Evolutionary conservation across 2,113 vertebrate genomes (phyloP), one percentile per base, ranked within the genome.

Genomic region (Microcebus griseorufus): DNA sequence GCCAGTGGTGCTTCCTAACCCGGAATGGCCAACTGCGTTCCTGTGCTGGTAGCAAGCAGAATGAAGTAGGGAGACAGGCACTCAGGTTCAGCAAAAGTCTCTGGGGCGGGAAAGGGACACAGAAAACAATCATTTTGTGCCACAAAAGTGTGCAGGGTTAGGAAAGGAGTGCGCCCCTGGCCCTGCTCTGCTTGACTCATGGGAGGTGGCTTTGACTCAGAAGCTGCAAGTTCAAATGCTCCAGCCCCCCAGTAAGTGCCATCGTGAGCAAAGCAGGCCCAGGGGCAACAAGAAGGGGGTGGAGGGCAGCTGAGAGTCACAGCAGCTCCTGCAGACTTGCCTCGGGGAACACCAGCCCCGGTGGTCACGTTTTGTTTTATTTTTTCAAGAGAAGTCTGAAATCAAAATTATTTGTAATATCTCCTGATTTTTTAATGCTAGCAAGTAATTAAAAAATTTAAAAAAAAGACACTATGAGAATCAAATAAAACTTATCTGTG

Each of bases 391-490:
- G 9, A 80, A 82, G 6, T 88, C 55, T 6, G 0, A 79, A 79
- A 72, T 78, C 53, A 67, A 78, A 76, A 62, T 64, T 45, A 42
- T 37, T 42, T 6, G 6, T 55, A 23, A 93, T 62, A 45, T 18
- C 39, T 88, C 70, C 27, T 75, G n/a, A 51, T 45, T 64, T 93
- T 88, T 37, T 65, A 93, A n/a, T 8, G 14, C 23, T 73, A 45
- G 37, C 42, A 92, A 82, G 18, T 32, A 81, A 89, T 85, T 80
- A 9, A 39, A 85, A 93, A 83, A 72, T 17, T 20, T 29, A 45
- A 1, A 1, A 42, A 9, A 75, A n/a, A 55, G 79, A 9, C 10
- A 94, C 37, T n/a, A 6, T 9, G 14, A 37, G 60, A 83, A 42
- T 51, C 67, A 88, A 92, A 76, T 27, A 62, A 65, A 79, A 78